phyloP scores from a whole-genome alignment of 2,113 vertebrate genomes.

The Andinoacara biseriatus region DNA sequence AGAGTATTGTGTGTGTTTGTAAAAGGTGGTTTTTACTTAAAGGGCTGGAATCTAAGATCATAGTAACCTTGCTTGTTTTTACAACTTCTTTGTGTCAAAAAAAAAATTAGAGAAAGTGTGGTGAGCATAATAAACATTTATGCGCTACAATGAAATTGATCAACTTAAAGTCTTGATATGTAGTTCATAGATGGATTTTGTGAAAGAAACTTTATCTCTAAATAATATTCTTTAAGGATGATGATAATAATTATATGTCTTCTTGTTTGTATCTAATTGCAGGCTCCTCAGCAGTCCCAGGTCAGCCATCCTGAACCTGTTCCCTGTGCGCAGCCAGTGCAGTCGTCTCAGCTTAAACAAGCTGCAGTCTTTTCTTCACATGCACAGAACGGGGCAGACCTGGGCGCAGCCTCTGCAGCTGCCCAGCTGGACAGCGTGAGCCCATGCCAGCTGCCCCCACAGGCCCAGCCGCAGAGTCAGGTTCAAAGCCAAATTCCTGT shows the following conservation, averaged over 20 bases:
- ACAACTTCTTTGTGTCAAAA: neutral
- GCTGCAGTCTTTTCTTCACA: slow-evolving; percentile 53
- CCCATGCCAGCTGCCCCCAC: slow-evolving; percentile 51
- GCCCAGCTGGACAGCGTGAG: slow-evolving; percentile 57
- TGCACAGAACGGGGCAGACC: slow-evolving; percentile 51
- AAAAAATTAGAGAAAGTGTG: neutral
- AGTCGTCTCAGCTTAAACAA: slow-evolving; percentile 44
- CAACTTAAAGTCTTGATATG: neutral
- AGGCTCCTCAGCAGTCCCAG: slow-evolving; percentile 40
- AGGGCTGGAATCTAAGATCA: neutral
- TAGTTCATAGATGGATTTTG: neutral
- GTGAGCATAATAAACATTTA: neutral
- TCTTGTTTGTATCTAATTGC: slow-evolving; percentile 10
- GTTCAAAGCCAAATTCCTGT: slow-evolving; percentile 70
- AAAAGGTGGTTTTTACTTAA: slow-evolving; percentile 10
- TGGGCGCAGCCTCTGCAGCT: slow-evolving; percentile 15
- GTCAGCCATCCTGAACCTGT: slow-evolving; percentile 42
- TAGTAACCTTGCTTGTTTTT: slow-evolving; percentile 6
- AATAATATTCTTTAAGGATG: neutral
- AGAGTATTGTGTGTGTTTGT: slow-evolving; percentile 18
- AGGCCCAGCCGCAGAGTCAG: slow-evolving; percentile 51
- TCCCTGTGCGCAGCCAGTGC: slow-evolving; percentile 28
- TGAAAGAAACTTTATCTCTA: neutral
- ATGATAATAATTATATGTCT: neutral
- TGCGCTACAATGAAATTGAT: neutral